phyloP scores from a whole-genome alignment of 2,888 invertebrate species.

The Drosophila lutescens region DNA sequence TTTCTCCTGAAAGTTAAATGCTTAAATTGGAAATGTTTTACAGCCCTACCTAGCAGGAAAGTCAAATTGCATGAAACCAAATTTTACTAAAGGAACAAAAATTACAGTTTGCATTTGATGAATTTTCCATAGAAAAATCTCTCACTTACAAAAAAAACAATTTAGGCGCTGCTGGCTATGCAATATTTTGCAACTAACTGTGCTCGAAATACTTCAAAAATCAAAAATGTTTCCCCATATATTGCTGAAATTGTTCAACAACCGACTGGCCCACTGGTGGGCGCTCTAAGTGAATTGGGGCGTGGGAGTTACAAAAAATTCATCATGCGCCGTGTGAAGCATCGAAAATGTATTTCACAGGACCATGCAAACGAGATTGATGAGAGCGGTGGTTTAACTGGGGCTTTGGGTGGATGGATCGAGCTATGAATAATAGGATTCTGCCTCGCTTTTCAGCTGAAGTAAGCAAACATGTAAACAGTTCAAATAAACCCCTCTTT shows the following conservation, averaged over 20 bases:
- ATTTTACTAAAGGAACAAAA: neutral
- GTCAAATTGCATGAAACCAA: neutral
- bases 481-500: conserved; percentile 11
- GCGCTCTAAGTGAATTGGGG: conserved; percentile 19
- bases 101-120: conserved; percentile 1
- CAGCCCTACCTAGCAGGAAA: neutral
- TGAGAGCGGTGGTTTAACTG: conserved; percentile 4
- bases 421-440: neutral
- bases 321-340: conserved; percentile 37
- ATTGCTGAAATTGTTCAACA: conserved; percentile 18
- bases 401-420: neutral
- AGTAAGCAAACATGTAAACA: conserved; percentile 59
- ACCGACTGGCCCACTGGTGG: neutral
- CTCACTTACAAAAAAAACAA: conserved; percentile 6
- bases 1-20: neutral
- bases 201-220: conserved; percentile 11
- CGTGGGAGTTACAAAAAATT: conserved; percentile 32
- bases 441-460: conserved; percentile 36
- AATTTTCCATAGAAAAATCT: neutral
- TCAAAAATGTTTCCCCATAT: conserved; percentile 18
- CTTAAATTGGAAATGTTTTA: neutral
- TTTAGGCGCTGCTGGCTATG: neutral
- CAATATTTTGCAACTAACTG: conserved; percentile 18
- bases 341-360: conserved; percentile 33
- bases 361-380: conserved; percentile 18